A percentile compares a stretch with the other conserved stretches of the same genome.
Evolutionary conservation across 2,113 vertebrate genomes (phyloP).

Genomic region (Vulpes lagopus): DNA sequence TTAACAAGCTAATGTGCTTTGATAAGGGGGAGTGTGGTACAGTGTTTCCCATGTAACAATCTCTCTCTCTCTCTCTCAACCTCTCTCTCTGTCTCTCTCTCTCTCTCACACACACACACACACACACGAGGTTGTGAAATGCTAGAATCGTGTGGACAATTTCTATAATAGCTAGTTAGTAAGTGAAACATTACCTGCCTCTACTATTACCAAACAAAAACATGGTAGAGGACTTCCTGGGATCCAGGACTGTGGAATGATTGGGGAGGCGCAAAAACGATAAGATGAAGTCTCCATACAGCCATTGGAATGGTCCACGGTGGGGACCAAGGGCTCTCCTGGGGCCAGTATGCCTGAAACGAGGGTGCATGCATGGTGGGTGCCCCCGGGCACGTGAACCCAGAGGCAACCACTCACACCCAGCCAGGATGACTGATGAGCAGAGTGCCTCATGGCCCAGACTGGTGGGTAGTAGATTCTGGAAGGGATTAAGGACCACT

Average conservation of each 20-base stretch:
- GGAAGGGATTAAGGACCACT: not conserved
- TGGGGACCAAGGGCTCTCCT: not conserved
- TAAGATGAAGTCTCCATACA: not conserved
- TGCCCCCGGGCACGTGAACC: not conserved
- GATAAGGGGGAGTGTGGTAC: not conserved
- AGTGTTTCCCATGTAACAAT: not conserved
- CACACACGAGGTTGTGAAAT: not conserved
- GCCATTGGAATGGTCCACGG: too few relatives aligned
- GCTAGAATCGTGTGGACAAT: not conserved
- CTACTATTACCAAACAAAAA: not conserved
- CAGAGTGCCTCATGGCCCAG: not conserved
- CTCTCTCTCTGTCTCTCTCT: not conserved
- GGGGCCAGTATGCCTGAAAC: not conserved
- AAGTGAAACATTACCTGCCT: not conserved
- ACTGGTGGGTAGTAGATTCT: not conserved
- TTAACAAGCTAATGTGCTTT: not conserved
- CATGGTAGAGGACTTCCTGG: not conserved
- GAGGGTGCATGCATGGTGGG: rapidly evolving
- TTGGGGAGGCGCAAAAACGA: not conserved
- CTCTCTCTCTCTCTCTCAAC: not conserved
- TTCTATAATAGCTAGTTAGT: not conserved
- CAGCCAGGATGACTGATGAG: not conserved
- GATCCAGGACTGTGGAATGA: not conserved
- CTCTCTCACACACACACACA: not conserved
- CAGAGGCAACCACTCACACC: too few relatives aligned